Percentiles rank a stretch among this genome's conserved stretches.
These are phyloP conservation scores for Amiota minor DNA, from an alignment of 2,888 invertebrate species.

Conservation along the genomic window DNA sequence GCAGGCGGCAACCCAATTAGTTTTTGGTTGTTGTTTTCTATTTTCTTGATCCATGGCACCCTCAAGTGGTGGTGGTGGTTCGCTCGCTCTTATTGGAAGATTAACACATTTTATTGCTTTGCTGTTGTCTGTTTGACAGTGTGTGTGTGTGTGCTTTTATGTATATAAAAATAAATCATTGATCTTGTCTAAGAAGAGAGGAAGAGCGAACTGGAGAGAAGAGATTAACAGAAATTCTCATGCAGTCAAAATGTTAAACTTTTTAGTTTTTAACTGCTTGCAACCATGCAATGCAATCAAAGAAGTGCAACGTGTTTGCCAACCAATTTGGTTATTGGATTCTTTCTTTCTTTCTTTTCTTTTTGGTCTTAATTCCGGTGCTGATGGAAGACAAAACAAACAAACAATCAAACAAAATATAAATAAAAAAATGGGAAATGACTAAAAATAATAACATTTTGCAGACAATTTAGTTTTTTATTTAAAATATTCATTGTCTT, in stretches of 20 bases:
- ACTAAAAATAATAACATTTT: conserved; percentile 48
- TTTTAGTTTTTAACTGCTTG: neutral
- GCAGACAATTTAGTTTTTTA: conserved; percentile 60
- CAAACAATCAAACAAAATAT: too few relatives aligned
- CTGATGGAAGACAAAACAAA: too few relatives aligned
- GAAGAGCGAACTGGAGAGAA: neutral
- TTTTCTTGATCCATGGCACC: neutral
- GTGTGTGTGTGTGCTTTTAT: neutral
- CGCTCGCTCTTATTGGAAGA: neutral
- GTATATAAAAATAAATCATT: conserved; percentile 14
- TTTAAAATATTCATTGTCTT: conserved; percentile 43
- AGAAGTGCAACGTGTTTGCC: neutral
- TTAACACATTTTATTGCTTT: conserved; percentile 14
- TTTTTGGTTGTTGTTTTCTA: neutral
- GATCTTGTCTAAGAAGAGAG: neutral
- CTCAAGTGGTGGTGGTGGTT: conserved; percentile 4
- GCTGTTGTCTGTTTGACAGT: neutral
- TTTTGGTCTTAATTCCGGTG: neutral
- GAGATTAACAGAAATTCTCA: neutral
- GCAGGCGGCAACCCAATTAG: neutral
- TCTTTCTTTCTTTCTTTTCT: too few relatives aligned
- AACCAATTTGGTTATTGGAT: neutral
- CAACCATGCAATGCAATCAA: neutral
- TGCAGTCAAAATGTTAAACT: neutral
- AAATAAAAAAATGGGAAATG: neutral